These are phyloP conservation scores for Pocillopora grandis DNA, from an alignment of 92 coral and sea anemone genomes.

Conservation along the genomic window DNA sequence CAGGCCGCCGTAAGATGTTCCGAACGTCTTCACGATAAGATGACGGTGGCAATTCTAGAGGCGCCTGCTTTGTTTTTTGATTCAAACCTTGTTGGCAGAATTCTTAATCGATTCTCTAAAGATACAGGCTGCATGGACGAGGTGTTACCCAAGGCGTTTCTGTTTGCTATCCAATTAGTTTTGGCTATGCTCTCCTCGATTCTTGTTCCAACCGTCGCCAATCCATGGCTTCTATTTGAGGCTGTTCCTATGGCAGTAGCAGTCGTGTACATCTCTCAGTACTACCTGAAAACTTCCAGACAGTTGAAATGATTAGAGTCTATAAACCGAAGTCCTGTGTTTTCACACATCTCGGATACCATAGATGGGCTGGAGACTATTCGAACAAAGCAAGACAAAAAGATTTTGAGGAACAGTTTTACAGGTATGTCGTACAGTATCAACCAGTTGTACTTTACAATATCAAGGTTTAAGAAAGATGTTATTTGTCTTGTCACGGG, in stretches of 20 bases:
- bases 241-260: background rate
- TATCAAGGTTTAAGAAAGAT: too few relatives aligned
- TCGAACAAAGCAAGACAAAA: background rate
- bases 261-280: background rate
- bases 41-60: background rate
- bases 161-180: background rate
- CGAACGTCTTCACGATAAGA: background rate
- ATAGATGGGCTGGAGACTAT: background rate
- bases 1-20: background rate
- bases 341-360: slow-evolving; percentile 1
- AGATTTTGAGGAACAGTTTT: background rate
- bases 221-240: background rate
- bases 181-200: background rate
- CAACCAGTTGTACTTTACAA: too few relatives aligned
- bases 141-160: background rate
- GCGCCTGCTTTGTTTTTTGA: background rate
- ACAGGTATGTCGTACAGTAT: background rate
- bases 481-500: too few relatives aligned
- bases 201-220: background rate
- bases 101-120: background rate
- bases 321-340: background rate
- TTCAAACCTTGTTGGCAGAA: too few relatives aligned
- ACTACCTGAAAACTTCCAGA: background rate
- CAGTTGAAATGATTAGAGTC: background rate
- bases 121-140: slow-evolving; percentile 10